Evolutionary conservation across 2,113 vertebrate genomes (phyloP).

Genomic region (Todiramphus chloris): DNA sequence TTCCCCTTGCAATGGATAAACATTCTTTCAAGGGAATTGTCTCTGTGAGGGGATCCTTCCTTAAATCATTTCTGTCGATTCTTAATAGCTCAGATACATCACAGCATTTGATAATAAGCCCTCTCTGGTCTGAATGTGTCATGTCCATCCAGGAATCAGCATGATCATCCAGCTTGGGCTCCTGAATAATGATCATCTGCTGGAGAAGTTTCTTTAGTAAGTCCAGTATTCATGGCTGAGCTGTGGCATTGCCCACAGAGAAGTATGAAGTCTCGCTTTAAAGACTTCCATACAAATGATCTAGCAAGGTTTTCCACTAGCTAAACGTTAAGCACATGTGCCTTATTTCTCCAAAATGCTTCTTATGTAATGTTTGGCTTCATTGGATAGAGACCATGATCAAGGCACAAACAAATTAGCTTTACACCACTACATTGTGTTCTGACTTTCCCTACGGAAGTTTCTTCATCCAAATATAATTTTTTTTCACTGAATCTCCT

Average conservation of each 20-base stretch:
- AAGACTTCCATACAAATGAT: background rate
- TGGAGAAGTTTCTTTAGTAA: background rate
- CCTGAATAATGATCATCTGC: background rate
- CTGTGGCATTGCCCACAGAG: background rate
- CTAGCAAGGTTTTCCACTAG: background rate
- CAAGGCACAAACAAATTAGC: slow-evolving; percentile 29
- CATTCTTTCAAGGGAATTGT: background rate
- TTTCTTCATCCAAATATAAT: background rate
- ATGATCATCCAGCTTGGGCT: background rate
- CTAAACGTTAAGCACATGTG: background rate
- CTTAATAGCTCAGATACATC: background rate
- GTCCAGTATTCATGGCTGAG: background rate
- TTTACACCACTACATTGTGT: background rate
- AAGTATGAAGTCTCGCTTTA: background rate
- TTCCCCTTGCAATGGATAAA: background rate
- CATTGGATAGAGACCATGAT: background rate
- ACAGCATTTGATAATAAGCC: background rate
- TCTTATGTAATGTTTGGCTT: background rate
- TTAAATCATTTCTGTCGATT: background rate
- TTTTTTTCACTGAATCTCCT: slow-evolving; percentile 27
- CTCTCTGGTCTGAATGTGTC: background rate
- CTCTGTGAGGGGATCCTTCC: background rate
- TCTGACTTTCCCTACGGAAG: slow-evolving; percentile 3
- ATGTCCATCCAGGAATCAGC: background rate
- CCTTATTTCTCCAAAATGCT: background rate